A percentile compares a stretch with the other conserved stretches of the same genome.
These are phyloP conservation scores for Regulus satrapa DNA, from an alignment of 2,113 vertebrate genomes.

Conservation along the genomic window DNA sequence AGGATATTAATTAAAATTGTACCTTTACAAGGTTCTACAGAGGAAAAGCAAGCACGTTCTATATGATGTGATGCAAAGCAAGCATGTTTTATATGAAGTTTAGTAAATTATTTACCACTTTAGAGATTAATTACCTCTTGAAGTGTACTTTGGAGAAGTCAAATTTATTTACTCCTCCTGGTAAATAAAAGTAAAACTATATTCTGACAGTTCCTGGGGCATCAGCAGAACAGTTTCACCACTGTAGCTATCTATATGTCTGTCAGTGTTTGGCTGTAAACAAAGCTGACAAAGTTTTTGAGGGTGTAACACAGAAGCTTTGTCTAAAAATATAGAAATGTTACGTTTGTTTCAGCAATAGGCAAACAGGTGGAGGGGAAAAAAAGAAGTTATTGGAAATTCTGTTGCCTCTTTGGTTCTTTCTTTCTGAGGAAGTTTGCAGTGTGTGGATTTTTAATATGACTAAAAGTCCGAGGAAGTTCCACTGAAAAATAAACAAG, in stretches of 20 bases:
- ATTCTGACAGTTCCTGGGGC: not conserved
- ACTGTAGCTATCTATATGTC: not conserved
- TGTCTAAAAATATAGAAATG: not conserved
- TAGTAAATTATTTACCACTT: not conserved
- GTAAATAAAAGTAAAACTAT: conserved; percentile 11
- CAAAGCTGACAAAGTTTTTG: not conserved
- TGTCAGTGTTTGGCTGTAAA: not conserved
- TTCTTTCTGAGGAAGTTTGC: not conserved
- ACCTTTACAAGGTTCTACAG: not conserved
- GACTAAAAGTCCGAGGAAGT: not conserved
- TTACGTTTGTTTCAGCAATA: not conserved
- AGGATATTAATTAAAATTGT: not conserved
- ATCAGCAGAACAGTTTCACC: not conserved
- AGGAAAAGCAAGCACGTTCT: not conserved
- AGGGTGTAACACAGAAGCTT: not conserved
- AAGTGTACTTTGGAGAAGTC: not conserved
- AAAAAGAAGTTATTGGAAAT: not conserved
- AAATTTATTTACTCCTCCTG: not conserved
- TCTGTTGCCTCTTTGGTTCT: not conserved
- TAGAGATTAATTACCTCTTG: not conserved
- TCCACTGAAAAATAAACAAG: not conserved
- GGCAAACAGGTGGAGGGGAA: accelerated
- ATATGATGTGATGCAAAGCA: not conserved
- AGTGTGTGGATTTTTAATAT: not conserved
- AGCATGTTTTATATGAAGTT: not conserved